Conservation (phyloP, 2,797 vertebrate species). For the Parauchenoglanis punctatus region DNA sequence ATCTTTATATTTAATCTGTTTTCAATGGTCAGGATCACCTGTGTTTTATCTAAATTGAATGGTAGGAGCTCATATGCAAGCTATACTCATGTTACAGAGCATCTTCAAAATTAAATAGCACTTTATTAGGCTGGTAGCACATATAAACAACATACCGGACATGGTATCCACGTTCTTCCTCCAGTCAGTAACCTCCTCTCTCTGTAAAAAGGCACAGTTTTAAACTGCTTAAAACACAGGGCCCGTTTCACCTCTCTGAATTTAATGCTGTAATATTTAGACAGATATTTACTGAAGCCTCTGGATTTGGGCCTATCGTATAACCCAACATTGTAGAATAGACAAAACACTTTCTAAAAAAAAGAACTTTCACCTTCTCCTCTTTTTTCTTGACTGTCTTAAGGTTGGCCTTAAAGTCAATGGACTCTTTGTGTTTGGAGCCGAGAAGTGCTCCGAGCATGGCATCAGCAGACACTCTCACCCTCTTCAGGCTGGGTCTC, state of each 20-base stretch:
- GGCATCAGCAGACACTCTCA: slow-evolving; percentile 80
- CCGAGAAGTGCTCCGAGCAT: slow-evolving; percentile 81
- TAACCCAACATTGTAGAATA: not conserved
- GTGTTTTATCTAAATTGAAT: not conserved
- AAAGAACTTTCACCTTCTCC: slow-evolving; percentile 71
- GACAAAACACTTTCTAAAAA: too few relatives aligned
- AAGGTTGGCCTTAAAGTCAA: slow-evolving; percentile 82
- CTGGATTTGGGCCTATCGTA: not conserved
- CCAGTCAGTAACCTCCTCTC: slow-evolving; percentile 61
- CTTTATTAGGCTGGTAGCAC: slow-evolving; percentile 13
- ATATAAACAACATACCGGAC: slow-evolving; percentile 51
- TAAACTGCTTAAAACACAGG: not conserved
- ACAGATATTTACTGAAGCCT: not conserved
- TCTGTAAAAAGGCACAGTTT: slow-evolving; percentile 43
- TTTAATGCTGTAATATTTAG: not conserved
- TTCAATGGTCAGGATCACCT: not conserved
- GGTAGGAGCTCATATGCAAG: not conserved
- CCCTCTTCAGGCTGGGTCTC: slow-evolving; percentile 76
- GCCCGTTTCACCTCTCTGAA: not conserved
- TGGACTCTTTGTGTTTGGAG: slow-evolving; percentile 76
- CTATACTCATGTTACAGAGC: not conserved
- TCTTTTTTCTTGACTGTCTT: slow-evolving; percentile 85
- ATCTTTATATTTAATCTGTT: not conserved
- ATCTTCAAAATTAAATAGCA: not conserved
- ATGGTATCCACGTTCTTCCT: slow-evolving; percentile 59